Evolutionary conservation across 2,888 invertebrate genomes (phyloP).

Genomic region (Encarsia formosa): DNA sequence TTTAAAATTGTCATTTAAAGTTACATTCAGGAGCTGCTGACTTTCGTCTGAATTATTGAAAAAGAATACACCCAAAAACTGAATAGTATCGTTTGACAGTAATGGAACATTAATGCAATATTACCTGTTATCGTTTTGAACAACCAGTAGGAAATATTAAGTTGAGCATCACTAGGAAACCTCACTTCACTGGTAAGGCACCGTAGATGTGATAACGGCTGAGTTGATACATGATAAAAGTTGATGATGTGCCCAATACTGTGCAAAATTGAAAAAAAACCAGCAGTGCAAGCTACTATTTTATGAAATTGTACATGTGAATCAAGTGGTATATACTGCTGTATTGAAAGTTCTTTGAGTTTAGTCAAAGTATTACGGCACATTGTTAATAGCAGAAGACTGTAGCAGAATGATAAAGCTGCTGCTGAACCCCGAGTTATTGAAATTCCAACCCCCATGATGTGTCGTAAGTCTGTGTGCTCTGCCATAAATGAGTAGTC

Average conservation of each 20-base stretch:
- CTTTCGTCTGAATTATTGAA: too few relatives aligned
- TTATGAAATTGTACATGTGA: slow-evolving; percentile 97
- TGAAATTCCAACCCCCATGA: slow-evolving; percentile 96
- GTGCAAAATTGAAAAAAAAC: slow-evolving; percentile 89
- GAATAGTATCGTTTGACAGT: too few relatives aligned
- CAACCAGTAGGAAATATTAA: slow-evolving; percentile 92
- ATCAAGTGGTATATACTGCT: slow-evolving; percentile 90
- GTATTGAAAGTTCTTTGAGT: slow-evolving; percentile 87
- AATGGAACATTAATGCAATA: too few relatives aligned
- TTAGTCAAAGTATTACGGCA: slow-evolving; percentile 88
- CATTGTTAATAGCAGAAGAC: slow-evolving; percentile 86
- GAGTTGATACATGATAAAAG: slow-evolving; percentile 95
- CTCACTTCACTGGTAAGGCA: slow-evolving; percentile 92
- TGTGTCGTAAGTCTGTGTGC: slow-evolving; percentile 89
- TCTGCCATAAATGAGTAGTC: slow-evolving; percentile 96
- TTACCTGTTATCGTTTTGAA: slow-evolving; percentile 90
- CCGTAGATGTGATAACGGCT: slow-evolving; percentile 85
- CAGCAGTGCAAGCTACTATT: slow-evolving; percentile 90
- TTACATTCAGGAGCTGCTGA: too few relatives aligned
- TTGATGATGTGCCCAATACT: slow-evolving; percentile 94
- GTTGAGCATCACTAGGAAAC: slow-evolving; percentile 90
- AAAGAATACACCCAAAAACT: too few relatives aligned
- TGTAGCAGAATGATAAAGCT: slow-evolving; percentile 91
- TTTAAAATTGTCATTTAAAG: too few relatives aligned
- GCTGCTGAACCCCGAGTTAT: slow-evolving; percentile 93